Conservation (phyloP, 2,113 vertebrate species). For the Podiceps cristatus region DNA sequence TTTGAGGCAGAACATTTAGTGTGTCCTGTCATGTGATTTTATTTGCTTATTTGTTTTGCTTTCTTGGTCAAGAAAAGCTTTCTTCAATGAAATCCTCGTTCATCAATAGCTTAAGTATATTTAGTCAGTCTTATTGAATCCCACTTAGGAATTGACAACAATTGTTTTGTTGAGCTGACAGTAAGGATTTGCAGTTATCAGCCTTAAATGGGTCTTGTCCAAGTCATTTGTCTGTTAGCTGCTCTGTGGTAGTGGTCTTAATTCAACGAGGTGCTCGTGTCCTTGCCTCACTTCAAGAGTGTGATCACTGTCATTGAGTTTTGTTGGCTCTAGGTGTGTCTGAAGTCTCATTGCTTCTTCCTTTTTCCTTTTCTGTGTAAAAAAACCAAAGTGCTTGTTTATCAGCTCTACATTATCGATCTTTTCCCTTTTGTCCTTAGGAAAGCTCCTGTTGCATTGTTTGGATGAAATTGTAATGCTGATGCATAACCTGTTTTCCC, state of each 20-base stretch:
- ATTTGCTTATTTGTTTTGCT: not conserved
- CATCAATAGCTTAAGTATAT: not conserved
- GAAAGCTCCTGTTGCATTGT: not conserved
- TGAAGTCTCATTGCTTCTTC: not conserved
- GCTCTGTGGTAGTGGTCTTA: not conserved
- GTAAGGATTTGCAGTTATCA: not conserved
- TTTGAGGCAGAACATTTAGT: not conserved
- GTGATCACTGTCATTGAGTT: not conserved
- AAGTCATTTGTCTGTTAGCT: not conserved
- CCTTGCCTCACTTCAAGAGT: not conserved
- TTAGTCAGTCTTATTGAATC: not conserved
- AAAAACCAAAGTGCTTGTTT: not conserved
- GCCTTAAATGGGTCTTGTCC: not conserved
- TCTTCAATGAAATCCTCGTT: fast-evolving
- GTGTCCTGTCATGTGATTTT: not conserved
- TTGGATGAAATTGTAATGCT: not conserved
- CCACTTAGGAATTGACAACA: not conserved
- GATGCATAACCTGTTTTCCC: not conserved
- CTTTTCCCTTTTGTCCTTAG: not conserved
- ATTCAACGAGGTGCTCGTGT: not conserved
- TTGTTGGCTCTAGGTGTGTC: not conserved
- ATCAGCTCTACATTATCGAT: not conserved
- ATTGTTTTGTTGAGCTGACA: not conserved
- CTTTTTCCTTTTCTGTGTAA: not conserved
- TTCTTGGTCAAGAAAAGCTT: not conserved